Conservation (phyloP, 2,113 vertebrate genomes). For the Oplegnathus fasciatus region DNA sequence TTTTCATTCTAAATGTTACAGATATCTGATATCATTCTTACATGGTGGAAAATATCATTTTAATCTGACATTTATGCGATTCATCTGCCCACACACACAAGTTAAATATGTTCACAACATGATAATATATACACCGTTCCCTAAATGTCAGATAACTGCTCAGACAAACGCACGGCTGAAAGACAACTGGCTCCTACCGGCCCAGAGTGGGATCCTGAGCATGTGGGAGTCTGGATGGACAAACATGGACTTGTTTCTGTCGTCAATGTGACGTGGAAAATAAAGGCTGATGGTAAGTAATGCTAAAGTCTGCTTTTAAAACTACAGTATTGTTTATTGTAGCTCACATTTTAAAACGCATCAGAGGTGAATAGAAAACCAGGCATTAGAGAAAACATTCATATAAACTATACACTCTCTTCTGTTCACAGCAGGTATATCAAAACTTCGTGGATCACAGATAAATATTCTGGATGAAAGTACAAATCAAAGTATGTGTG, state of each 20-base stretch:
- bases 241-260: constrained; percentile 52
- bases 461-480: constrained; percentile 72
- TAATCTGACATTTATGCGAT: neutral
- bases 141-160: constrained; percentile 73
- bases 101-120: neutral
- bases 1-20: neutral
- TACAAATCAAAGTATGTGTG: constrained; percentile 74
- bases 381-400: neutral
- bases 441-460: constrained; percentile 45
- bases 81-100: neutral
- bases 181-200: neutral
- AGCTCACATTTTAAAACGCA: neutral
- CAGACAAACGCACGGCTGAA: constrained; percentile 16
- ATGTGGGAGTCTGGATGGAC: constrained; percentile 30
- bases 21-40: neutral
- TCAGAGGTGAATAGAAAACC: neutral
- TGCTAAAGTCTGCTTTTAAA: neutral
- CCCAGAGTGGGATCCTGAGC: constrained; percentile 19
- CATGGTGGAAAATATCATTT: neutral
- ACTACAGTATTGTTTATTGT: neutral
- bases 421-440: constrained; percentile 56
- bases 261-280: constrained; percentile 66
- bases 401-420: neutral
- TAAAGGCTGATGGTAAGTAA: constrained; percentile 68
- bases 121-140: neutral